A percentile compares a stretch with the other conserved stretches of the same genome.
Evolutionary conservation across 2,888 invertebrate species (phyloP).

Genomic region (Odiellus spinosus): DNA sequence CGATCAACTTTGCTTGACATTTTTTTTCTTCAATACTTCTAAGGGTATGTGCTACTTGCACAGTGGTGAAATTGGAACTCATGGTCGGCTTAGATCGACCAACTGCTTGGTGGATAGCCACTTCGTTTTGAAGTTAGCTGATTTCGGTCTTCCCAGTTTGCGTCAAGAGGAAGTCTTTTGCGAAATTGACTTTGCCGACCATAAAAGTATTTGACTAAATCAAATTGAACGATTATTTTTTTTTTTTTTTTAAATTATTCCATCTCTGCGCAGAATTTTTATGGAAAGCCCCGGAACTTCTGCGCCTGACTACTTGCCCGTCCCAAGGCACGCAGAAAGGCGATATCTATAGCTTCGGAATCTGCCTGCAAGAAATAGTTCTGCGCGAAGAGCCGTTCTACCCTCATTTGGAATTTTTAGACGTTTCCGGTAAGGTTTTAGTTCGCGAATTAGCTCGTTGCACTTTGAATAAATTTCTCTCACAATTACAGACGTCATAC

Average conservation of each 20-base stretch:
- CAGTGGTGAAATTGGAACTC: conserved; percentile 69
- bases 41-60: conserved; percentile 94
- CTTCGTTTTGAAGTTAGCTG: conserved; percentile 90
- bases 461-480: background rate
- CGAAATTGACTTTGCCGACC: conserved; percentile 19
- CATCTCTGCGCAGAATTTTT: conserved; percentile 42
- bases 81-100: conserved; percentile 87
- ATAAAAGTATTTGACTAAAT: conserved; percentile 9
- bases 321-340: conserved; percentile 72
- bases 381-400: conserved; percentile 75
- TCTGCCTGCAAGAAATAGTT: conserved; percentile 53
- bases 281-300: conserved; percentile 83
- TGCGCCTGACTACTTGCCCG: conserved; percentile 35
- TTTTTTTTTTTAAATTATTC: background rate
- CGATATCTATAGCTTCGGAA: conserved; percentile 87
- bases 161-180: conserved; percentile 36
- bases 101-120: conserved; percentile 96
- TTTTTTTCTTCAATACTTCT: conserved; percentile 21
- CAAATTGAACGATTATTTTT: too few relatives aligned
- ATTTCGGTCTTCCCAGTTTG: conserved; percentile 79
- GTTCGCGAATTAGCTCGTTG: background rate
- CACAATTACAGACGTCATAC: background rate
- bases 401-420: conserved; percentile 30
- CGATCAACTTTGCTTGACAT: too few relatives aligned
- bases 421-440: conserved; percentile 9